Conservation (phyloP, 1,140 invertebrate genomes). For the Caerostris extrusa region DNA sequence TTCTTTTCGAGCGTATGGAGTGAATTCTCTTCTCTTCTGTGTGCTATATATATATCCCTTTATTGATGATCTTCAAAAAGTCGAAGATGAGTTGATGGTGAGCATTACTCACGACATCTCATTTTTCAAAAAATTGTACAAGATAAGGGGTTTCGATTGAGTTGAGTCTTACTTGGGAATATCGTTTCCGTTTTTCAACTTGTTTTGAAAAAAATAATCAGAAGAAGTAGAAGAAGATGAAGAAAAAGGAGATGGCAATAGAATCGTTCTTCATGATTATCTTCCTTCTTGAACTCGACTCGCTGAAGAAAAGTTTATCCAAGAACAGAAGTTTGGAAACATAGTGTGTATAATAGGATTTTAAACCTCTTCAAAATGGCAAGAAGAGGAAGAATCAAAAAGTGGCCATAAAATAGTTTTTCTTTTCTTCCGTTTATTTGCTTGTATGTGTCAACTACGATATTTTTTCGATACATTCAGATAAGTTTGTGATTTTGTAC, state of each 20-base stretch:
- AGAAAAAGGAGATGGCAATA: background rate
- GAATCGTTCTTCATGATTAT: conserved; percentile 47
- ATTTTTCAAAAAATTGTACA: conserved; percentile 50
- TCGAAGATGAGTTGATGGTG: conserved; percentile 9
- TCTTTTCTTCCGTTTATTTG: too few relatives aligned
- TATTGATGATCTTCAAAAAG: conserved; percentile 54
- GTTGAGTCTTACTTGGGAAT: conserved; percentile 39
- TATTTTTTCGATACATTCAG: too few relatives aligned
- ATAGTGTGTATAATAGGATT: background rate
- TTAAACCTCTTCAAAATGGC: background rate
- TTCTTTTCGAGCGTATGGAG: background rate
- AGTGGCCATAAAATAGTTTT: too few relatives aligned
- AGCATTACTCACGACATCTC: conserved; percentile 57
- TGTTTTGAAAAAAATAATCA: background rate
- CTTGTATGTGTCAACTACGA: too few relatives aligned
- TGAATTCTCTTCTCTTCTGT: background rate
- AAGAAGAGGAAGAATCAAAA: too few relatives aligned
- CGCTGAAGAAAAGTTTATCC: background rate
- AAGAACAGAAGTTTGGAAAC: conserved; percentile 1
- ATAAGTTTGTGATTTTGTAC: too few relatives aligned
- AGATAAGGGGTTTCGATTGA: conserved; percentile 54
- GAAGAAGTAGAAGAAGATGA: background rate
- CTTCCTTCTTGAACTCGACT: background rate
- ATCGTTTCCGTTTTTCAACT: conserved; percentile 1
- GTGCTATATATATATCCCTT: conserved; percentile 18